Conservation (phyloP, 2,797 vertebrate genomes). For the Pelobates cultripes region DNA sequence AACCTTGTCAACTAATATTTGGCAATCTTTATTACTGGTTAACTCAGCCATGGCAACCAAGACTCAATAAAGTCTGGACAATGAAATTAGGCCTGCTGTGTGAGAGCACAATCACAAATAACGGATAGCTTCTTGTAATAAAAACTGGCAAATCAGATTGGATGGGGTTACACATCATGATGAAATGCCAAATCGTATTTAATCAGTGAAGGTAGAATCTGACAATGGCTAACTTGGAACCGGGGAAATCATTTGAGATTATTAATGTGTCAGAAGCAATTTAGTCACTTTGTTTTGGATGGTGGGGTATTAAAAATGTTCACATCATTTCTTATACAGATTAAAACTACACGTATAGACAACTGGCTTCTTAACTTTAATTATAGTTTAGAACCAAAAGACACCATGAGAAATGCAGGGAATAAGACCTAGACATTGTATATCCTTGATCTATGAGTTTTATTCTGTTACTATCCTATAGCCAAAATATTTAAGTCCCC, state of each 20-base stretch:
- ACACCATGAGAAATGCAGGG: too few relatives aligned
- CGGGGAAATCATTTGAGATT: slow-evolving; percentile 39
- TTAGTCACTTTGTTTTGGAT: slow-evolving; percentile 18
- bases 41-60: slow-evolving; percentile 10
- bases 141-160: slow-evolving; percentile 49
- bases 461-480: too few relatives aligned
- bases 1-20: background rate
- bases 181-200: slow-evolving; percentile 51
- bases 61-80: slow-evolving; percentile 38
- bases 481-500: too few relatives aligned
- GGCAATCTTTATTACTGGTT: slow-evolving; percentile 23
- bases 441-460: too few relatives aligned
- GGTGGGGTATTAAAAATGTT: background rate
- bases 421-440: too few relatives aligned
- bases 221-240: slow-evolving; percentile 17
- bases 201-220: slow-evolving; percentile 33
- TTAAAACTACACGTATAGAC: too few relatives aligned
- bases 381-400: too few relatives aligned
- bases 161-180: slow-evolving; percentile 40
- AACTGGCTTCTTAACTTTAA: too few relatives aligned
- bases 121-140: slow-evolving; percentile 42
- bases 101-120: slow-evolving; percentile 42
- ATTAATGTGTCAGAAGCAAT: slow-evolving; percentile 49
- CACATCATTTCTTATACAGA: too few relatives aligned
- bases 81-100: slow-evolving; percentile 39